These are phyloP conservation scores for Callinectes sapidus DNA, from an alignment of 2,888 invertebrate genomes.

Conservation along the genomic window DNA sequence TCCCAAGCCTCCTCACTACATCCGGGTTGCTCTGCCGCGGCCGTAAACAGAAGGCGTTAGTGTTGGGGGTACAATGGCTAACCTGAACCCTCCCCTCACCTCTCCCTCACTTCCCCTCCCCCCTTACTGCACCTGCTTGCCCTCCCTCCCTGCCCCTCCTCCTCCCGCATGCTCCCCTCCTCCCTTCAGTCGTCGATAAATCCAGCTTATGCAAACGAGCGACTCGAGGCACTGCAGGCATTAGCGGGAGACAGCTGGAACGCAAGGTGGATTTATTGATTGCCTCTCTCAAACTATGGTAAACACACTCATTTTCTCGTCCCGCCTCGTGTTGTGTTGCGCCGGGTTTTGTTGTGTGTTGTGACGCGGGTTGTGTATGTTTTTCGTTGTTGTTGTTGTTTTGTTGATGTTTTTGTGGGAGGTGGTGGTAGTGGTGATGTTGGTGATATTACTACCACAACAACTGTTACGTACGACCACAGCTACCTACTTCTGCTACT, in stretches of 20 bases:
- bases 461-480: no score
- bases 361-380: background rate
- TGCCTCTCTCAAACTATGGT: background rate
- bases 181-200: constrained; percentile 22
- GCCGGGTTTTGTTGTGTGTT: background rate
- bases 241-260: constrained; percentile 41
- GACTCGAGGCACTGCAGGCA: constrained; percentile 18
- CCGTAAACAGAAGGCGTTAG: constrained; percentile 17
- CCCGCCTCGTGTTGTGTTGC: background rate
- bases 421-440: background rate
- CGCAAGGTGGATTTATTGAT: constrained; percentile 47
- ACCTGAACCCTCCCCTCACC: background rate
- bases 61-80: constrained; percentile 3
- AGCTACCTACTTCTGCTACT: background rate
- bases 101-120: background rate
- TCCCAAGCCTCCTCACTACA: background rate
- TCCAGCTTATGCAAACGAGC: constrained; percentile 50
- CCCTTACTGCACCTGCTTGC: background rate
- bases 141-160: background rate
- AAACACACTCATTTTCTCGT: background rate
- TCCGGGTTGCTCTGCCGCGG: background rate
- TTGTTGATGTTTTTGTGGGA: no score
- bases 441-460: background rate
- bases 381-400: background rate
- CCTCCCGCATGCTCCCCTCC: background rate